Evolutionary conservation across 2,888 invertebrate species (phyloP), one percentile per base, ranked within the genome.

Genomic region (Taphrorychus bicolor): DNA sequence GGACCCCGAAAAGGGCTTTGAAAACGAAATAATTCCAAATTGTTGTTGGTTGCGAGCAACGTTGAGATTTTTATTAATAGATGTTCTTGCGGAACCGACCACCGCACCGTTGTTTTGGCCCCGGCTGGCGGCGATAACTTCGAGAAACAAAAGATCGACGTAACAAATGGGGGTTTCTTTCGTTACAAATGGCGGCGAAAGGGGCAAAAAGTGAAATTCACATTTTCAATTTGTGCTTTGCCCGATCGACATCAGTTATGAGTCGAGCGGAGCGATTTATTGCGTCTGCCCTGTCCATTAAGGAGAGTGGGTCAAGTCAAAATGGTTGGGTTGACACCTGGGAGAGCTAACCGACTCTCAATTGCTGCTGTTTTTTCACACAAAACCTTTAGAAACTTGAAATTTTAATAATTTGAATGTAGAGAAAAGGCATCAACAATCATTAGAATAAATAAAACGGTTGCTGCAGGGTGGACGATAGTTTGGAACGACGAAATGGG

Each of bases 211-310:
- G 54, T 17, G 40, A 54, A 18, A 52, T 54, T 32, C 54, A 54
- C 54, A 32, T 54, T 54, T 54, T 54, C 54, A 54, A 54, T 54
- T 54, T 54, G 54, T 32, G 32, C 9, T 54, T 54, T 17, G 14
- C 45, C 14, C 14, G 14, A 17, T 32, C 32, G 32, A 11, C n/a
- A n/a, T 32, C 45, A 16, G 45, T 45, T 45, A 45, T 45, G 45
- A 45, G 45, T 5, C 2, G 17, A n/a, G 7, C 5, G 45, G 14
- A 16, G 45, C 45, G 45, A 45, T 45, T 45, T 45, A 7, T 45
- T n/a, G n/a, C n/a, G n/a, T n/a, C n/a, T n/a, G n/a, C n/a, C n/a
- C n/a, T n/a, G n/a, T n/a, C n/a, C n/a, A n/a, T n/a, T n/a, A n/a
- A n/a, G n/a, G n/a, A n/a, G n/a, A n/a, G n/a, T n/a, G n/a, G n/a